Evolutionary conservation across 2,113 vertebrate species (phyloP).

Genomic region (Piliocolobus tephrosceles): DNA sequence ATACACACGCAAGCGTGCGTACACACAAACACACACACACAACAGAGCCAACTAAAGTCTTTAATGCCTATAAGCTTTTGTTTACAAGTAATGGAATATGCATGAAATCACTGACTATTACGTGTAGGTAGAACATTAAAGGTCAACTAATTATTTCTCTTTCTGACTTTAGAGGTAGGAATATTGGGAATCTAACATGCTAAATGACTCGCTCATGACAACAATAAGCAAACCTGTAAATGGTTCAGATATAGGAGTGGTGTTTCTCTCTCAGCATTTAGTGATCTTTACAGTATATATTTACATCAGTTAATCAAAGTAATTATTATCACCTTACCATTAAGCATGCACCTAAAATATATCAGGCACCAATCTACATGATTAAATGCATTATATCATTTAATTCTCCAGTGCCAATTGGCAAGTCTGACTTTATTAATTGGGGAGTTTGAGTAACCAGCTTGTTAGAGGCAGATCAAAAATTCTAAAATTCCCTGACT

Average conservation of each 20-base stretch:
- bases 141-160: neutral
- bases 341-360: neutral
- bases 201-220: neutral
- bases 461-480: neutral
- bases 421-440: neutral
- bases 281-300: neutral
- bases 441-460: neutral
- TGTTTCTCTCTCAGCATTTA: neutral
- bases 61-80: neutral
- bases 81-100: neutral
- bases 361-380: neutral
- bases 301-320: neutral
- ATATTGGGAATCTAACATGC: neutral
- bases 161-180: neutral
- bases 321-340: neutral
- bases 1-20: too few relatives aligned
- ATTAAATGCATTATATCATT: neutral
- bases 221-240: neutral
- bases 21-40: neutral
- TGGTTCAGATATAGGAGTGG: neutral
- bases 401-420: neutral
- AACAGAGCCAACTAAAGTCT: neutral
- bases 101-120: neutral
- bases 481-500: neutral
- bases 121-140: neutral